Evolutionary conservation across 1,140 invertebrate genomes (phyloP), one percentile per base, ranked within the genome.

Genomic region (Phortica variegata): DNA sequence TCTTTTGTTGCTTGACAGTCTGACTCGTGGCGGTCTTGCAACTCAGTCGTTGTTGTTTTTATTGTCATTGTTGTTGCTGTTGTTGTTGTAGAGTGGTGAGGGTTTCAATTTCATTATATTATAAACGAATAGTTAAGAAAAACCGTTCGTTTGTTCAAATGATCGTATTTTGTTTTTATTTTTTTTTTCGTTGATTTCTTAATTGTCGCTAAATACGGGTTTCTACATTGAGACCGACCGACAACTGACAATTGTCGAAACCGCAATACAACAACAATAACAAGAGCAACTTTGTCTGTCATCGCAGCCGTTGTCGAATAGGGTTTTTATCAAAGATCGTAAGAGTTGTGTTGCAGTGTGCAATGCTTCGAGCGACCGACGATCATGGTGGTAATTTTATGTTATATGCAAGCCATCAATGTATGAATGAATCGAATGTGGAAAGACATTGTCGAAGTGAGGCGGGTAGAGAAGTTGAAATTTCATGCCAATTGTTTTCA

Each of bases 131-230:
- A 56, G 58, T n/a, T n/a, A n/a, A n/a, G n/a, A n/a, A n/a, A n/a
- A n/a, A n/a, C n/a, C n/a, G n/a, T n/a, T 6, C 23, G 23, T 26
- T 26, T 10, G 23, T 26, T 26, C 10, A 26, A 26, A 26, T 26
- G 23, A 26, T 26, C 5, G n/a, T n/a, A n/a, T n/a, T n/a, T n/a
- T n/a, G n/a, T n/a, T n/a, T n/a, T n/a, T 26, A 6, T 26, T 26
- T 10, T n/a, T n/a, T n/a, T n/a, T n/a, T n/a, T n/a, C n/a, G 62
- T 69, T 68, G 63, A 68, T 68, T 68, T 68, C 63, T 68, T 68
- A 68, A 68, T 68, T 68, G 63, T 68, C 57, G 63, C 65, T 68
- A 68, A 68, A 68, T 68, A 65, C 63, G 63, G 63, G 15, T 16
- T 38, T 26, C 23, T 26, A 26, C 23, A 26, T 26, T 26, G 23